Percentiles rank a stretch among this genome's conserved stretches.
Conservation (phyloP, 2,113 vertebrate species). For the Columba janthina region DNA sequence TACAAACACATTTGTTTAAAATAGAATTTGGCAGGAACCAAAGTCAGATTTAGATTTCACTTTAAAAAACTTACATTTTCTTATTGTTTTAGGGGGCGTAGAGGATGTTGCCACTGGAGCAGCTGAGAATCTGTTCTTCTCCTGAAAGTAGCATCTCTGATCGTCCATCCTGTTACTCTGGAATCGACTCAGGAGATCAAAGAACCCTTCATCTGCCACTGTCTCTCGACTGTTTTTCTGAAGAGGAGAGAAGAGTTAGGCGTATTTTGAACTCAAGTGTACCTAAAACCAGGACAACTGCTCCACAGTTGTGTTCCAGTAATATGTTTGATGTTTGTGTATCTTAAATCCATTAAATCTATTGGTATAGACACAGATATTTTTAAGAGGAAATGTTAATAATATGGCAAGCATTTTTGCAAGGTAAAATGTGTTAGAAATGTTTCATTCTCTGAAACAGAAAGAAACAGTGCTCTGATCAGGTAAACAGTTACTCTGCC, state of each 20-base stretch:
- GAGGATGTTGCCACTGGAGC: conserved; percentile 57
- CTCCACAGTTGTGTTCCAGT: not conserved
- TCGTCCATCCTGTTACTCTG: conserved; percentile 98
- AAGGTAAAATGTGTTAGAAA: not conserved
- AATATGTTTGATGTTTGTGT: not conserved
- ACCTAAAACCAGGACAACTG: not conserved
- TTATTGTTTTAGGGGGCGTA: conserved; percentile 75
- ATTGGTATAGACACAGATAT: not conserved
- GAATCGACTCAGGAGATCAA: conserved; percentile 94
- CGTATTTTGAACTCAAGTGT: not conserved
- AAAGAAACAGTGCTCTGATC: not conserved
- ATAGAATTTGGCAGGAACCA: not conserved
- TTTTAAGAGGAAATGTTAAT: not conserved
- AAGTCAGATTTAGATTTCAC: not conserved
- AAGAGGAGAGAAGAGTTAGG: conserved; percentile 3
- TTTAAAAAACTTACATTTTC: conserved; percentile 79
- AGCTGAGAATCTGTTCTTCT: conserved; percentile 69
- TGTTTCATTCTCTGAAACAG: not conserved
- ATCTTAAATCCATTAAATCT: not conserved
- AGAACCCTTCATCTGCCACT: conserved; percentile 92
- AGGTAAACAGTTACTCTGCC: not conserved
- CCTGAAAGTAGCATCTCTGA: conserved; percentile 87
- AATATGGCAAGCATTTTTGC: not conserved
- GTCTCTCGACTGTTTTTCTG: conserved; percentile 83
- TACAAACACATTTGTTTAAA: not conserved